phyloP scores from a whole-genome alignment of 2,888 invertebrate genomes.

The Heliconius aoede region DNA sequence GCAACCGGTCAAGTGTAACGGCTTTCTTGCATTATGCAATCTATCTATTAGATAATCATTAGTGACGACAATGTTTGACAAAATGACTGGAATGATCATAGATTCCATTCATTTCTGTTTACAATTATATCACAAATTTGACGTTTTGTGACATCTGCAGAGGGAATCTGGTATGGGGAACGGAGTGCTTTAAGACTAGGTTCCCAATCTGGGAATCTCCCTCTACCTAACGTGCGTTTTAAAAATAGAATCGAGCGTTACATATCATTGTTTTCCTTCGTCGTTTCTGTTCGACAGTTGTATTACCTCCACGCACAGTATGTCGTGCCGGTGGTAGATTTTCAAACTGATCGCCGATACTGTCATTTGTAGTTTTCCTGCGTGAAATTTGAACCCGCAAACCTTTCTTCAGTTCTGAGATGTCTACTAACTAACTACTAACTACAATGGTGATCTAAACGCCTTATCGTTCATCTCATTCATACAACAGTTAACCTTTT shows the following conservation, averaged over 20 bases:
- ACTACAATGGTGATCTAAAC: not conserved
- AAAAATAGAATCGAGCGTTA: not conserved
- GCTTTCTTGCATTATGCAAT: conserved; percentile 49
- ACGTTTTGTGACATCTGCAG: too few relatives aligned
- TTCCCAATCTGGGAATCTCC: too few relatives aligned
- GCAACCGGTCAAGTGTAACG: conserved; percentile 59
- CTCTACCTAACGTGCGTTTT: too few relatives aligned
- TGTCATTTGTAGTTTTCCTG: not conserved
- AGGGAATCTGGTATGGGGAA: too few relatives aligned
- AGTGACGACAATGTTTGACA: conserved; percentile 3
- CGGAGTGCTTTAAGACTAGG: too few relatives aligned
- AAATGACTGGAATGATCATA: not conserved
- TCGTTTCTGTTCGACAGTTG: not conserved
- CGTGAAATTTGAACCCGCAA: not conserved
- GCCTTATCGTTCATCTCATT: not conserved
- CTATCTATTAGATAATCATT: conserved; percentile 50
- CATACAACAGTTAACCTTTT: conserved; percentile 1
- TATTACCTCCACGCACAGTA: too few relatives aligned
- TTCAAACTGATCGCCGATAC: not conserved
- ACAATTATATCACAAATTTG: too few relatives aligned
- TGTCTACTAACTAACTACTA: not conserved
- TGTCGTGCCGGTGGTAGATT: not conserved
- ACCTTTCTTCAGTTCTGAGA: not conserved
- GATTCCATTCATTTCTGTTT: too few relatives aligned
- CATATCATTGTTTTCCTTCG: not conserved